A percentile compares a stretch with the other conserved stretches of the same genome.
These are phyloP conservation scores for Zaprionus gabonicus DNA, from an alignment of 1,140 invertebrate genomes.

Conservation along the genomic window DNA sequence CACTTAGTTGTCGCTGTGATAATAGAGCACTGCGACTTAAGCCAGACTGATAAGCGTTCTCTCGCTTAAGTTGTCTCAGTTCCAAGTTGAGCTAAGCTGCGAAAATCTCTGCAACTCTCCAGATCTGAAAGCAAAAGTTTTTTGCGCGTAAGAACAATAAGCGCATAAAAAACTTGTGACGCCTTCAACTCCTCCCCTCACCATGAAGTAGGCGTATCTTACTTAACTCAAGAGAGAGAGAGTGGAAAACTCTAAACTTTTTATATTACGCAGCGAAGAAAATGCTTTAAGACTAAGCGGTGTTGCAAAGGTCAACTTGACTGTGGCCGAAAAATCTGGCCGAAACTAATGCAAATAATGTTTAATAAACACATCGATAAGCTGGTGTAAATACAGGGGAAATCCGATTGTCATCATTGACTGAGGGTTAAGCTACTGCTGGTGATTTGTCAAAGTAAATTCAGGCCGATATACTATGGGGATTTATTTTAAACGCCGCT, in stretches of 20 bases:
- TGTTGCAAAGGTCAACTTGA: conserved; percentile 5
- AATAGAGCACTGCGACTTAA: conserved; percentile 57
- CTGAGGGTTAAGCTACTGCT: conserved; percentile 42
- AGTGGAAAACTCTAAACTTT: conserved; percentile 24
- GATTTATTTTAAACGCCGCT: conserved; percentile 71
- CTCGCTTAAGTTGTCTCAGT: conserved; percentile 4
- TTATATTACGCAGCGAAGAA: conserved; percentile 41
- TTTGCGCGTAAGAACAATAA: conserved; percentile 42
- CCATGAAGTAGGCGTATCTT: conserved; percentile 17
- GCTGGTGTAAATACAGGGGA: background rate
- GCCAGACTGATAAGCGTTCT: conserved; percentile 29
- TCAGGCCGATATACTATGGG: conserved; percentile 63
- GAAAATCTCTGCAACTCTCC: conserved; percentile 33
- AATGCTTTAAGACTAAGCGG: conserved; percentile 59
- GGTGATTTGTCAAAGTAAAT: conserved; percentile 44
- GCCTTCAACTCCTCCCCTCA: background rate
- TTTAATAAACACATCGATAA: background rate
- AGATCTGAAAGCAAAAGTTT: conserved; percentile 34
- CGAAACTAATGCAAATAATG: background rate
- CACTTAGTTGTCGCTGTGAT: conserved; percentile 44
- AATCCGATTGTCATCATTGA: too few relatives aligned
- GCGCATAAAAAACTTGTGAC: conserved; percentile 46
- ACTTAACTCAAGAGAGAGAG: conserved; percentile 22
- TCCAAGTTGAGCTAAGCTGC: conserved; percentile 40
- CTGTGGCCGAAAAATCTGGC: background rate